Percentiles rank a stretch among this genome's conserved stretches.
phyloP scores from a whole-genome alignment of 2,797 vertebrate genomes.

The Luscinia luscinia region DNA sequence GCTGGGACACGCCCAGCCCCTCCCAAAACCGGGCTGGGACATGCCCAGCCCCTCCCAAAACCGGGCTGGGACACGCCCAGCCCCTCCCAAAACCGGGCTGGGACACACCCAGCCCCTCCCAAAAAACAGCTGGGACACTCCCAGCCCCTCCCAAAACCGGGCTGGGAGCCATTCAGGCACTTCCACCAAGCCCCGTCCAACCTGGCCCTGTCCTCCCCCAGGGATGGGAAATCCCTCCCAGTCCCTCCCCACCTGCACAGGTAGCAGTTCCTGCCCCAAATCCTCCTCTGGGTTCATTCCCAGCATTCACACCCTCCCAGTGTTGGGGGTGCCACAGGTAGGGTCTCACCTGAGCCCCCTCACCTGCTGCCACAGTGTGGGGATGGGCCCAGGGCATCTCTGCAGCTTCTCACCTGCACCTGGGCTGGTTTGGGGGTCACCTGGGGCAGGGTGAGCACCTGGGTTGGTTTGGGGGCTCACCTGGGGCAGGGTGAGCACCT shows the following conservation, averaged over 20 bases:
- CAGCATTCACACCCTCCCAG: neutral
- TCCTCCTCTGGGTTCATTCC: neutral
- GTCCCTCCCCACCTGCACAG: neutral
- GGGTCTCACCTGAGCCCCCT: neutral
- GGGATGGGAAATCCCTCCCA: neutral
- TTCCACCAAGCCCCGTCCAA: neutral
- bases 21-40: no score
- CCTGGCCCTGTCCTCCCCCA: neutral
- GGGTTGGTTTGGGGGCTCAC: no score
- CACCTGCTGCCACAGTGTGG: neutral
- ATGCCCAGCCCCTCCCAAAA: no score
- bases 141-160: neutral
- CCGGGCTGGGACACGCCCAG: no score
- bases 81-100: no score
- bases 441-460: no score
- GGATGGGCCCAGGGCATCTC: neutral
- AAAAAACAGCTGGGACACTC: no score
- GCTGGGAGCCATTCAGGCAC: neutral
- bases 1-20: no score
- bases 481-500: no score
- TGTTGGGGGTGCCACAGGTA: neutral
- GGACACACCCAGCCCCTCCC: no score
- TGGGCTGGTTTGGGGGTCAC: fast-evolving
- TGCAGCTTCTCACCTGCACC: fast-evolving
- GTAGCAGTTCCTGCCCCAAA: neutral